phyloP scores from a whole-genome alignment of 64 coral and sea anemone species.

The Montipora sp. region DNA sequence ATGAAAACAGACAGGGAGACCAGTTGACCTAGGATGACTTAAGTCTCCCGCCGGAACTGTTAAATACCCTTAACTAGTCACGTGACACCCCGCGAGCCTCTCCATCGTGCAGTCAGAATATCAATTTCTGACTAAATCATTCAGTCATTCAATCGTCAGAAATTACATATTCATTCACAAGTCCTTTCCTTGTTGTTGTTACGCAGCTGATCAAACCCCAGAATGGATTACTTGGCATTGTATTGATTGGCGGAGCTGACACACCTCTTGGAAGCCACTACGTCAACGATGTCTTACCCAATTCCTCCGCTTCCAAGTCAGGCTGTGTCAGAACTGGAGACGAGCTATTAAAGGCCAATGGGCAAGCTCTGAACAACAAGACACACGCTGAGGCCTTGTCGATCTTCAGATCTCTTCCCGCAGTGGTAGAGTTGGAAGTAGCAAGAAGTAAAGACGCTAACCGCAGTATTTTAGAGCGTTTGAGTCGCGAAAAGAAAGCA shows the following conservation, averaged over 20 bases:
- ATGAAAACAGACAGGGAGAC: too few species aligned
- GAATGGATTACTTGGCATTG: conserved; percentile 78
- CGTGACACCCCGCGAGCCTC: too few species aligned
- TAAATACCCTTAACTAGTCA: too few species aligned
- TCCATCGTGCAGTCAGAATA: too few species aligned
- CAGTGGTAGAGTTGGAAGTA: conserved; percentile 59
- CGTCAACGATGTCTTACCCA: conserved; percentile 85
- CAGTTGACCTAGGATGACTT: too few species aligned
- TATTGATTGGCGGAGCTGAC: conserved; percentile 72
- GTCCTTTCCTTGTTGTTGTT: background rate
- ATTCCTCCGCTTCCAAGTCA: conserved; percentile 77
- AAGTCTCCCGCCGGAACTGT: too few species aligned
- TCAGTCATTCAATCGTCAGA: too few species aligned
- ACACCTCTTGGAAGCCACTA: conserved; percentile 65
- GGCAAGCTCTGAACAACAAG: conserved; percentile 36
- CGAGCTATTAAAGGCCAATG: conserved; percentile 73
- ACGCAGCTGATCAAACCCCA: conserved; percentile 69
- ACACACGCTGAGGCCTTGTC: conserved; percentile 48
- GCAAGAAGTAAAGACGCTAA: conserved; percentile 67
- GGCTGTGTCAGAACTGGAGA: conserved; percentile 75
- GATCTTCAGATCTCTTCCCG: conserved; percentile 63
- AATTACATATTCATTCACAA: too few species aligned
- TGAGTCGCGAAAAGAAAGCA: background rate
- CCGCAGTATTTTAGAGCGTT: conserved; percentile 10
- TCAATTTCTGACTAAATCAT: too few species aligned